phyloP scores from a whole-genome alignment of 2,797 vertebrate genomes.

The Holocentrus rufus region DNA sequence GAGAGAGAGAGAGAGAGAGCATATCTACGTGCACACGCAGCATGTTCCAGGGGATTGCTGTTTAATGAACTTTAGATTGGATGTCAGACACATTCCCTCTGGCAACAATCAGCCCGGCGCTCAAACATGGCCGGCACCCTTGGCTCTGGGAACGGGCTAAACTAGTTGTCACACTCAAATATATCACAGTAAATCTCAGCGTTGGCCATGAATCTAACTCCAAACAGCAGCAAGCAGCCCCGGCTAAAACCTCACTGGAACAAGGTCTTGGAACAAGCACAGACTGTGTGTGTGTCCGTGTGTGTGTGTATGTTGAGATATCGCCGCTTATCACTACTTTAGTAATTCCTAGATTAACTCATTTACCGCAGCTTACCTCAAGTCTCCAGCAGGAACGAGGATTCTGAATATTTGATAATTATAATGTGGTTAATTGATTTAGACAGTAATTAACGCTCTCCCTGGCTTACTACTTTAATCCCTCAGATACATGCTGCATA shows the following conservation, averaged over 20 bases:
- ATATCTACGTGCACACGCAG: slow-evolving; percentile 54
- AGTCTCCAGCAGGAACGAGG: slow-evolving; percentile 45
- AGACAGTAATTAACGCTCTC: slow-evolving; percentile 61
- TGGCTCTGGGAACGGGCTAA: slow-evolving; percentile 49
- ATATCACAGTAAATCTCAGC: slow-evolving; percentile 64
- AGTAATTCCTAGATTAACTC: slow-evolving; percentile 56
- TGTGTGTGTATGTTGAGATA: slow-evolving; percentile 34
- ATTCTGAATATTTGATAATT: slow-evolving; percentile 65
- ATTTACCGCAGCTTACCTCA: slow-evolving; percentile 38
- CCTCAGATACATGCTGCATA: slow-evolving; percentile 38
- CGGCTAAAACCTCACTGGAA: slow-evolving; percentile 41
- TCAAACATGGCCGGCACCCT: slow-evolving; percentile 62
- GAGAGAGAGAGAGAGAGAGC: not conserved
- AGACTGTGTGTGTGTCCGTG: slow-evolving; percentile 15
- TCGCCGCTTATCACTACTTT: not conserved
- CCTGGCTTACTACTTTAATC: slow-evolving; percentile 60
- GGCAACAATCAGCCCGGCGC: slow-evolving; percentile 67
- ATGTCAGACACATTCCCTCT: slow-evolving; percentile 73
- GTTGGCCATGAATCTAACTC: slow-evolving; percentile 44
- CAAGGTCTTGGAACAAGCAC: slow-evolving; percentile 31
- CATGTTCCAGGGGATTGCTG: slow-evolving; percentile 63
- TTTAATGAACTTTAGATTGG: slow-evolving; percentile 79
- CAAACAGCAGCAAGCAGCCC: slow-evolving; percentile 47
- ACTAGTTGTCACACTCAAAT: slow-evolving; percentile 57
- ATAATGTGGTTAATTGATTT: slow-evolving; percentile 71